These are phyloP conservation scores for Rhorus exstirpatorius DNA, from an alignment of 2,888 invertebrate species.

Conservation along the genomic window DNA sequence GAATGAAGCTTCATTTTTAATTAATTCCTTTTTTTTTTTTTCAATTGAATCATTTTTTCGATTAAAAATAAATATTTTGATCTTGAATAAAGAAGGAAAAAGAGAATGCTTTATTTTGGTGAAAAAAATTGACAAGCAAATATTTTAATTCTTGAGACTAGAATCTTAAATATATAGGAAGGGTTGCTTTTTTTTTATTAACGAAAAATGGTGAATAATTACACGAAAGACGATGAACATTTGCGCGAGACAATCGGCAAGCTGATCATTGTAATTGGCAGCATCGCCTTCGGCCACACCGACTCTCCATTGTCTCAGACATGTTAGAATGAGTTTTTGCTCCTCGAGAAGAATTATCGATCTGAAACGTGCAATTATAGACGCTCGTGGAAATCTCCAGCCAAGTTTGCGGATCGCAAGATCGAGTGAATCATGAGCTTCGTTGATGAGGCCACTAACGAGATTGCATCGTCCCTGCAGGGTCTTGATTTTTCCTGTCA, in stretches of 20 bases:
- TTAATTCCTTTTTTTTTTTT: no score
- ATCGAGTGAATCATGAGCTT: slow-evolving; percentile 83
- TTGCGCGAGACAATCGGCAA: slow-evolving; percentile 85
- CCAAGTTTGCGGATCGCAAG: slow-evolving; percentile 85
- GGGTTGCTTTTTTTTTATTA: no score
- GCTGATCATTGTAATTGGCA: slow-evolving; percentile 85
- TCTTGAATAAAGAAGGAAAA: no score
- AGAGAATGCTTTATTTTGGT: no score
- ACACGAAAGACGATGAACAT: slow-evolving; percentile 86
- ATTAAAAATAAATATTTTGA: no score
- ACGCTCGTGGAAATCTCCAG: slow-evolving; percentile 84
- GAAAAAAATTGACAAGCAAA: no score
- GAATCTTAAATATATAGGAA: no score
- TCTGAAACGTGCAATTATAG: slow-evolving; percentile 77
- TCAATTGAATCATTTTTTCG: no score
- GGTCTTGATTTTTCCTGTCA: slow-evolving; percentile 85
- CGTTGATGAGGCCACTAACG: slow-evolving; percentile 84
- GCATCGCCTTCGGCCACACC: slow-evolving; percentile 80
- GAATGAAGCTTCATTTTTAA: no score
- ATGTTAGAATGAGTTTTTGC: slow-evolving; percentile 81
- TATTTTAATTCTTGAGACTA: no score
- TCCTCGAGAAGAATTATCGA: slow-evolving; percentile 78
- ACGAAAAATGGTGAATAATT: slow-evolving; percentile 11
- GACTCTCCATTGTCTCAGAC: slow-evolving; percentile 76
- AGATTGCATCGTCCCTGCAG: slow-evolving; percentile 85